Evolutionary conservation across 2,113 vertebrate genomes (phyloP).

Genomic region (Motacilla tschutschensis): DNA sequence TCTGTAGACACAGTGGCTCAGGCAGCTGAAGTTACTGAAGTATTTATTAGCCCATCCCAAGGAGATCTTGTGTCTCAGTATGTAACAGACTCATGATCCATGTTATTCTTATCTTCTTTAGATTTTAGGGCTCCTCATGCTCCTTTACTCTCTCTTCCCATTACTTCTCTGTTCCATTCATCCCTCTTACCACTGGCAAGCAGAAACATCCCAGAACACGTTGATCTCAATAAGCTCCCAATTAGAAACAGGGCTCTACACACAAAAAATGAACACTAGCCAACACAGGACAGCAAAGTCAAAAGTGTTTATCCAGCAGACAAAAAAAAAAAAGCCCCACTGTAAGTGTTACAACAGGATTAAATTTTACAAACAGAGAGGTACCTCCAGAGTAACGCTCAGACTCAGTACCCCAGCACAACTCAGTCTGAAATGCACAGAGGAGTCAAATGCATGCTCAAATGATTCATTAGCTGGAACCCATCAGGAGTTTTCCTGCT

Average conservation of each 20-base stretch:
- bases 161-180: background rate
- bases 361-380: background rate
- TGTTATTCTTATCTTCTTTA: background rate
- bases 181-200: background rate
- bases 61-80: background rate
- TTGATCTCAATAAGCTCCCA: background rate
- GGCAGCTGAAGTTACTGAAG: background rate
- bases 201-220: accelerated
- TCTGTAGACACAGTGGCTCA: background rate
- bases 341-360: background rate
- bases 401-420: background rate
- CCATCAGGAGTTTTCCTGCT: background rate
- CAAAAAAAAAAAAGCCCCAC: background rate
- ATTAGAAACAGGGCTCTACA: background rate
- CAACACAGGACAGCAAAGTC: background rate
- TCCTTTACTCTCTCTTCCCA: background rate
- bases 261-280: background rate
- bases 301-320: background rate
- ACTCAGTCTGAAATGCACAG: background rate
- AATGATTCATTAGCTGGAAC: background rate
- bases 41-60: background rate
- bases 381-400: background rate
- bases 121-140: background rate
- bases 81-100: background rate
- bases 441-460: background rate